Conservation (phyloP, 1,140 invertebrate species). For the Brevipalpus yothersi region DNA sequence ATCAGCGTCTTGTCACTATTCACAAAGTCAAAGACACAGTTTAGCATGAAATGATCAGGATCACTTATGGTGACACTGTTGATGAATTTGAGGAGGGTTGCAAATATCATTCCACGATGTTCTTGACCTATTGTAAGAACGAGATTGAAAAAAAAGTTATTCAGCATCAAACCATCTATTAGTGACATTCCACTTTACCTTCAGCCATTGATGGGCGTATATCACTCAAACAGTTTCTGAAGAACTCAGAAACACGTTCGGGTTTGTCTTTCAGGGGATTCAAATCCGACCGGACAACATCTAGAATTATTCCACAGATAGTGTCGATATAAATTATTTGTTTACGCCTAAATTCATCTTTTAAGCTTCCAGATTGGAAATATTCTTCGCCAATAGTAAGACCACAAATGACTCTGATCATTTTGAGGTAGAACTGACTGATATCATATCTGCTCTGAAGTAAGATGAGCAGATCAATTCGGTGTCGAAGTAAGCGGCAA, state of each 20-base stretch:
- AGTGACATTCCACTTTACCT: not conserved
- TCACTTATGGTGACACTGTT: not conserved
- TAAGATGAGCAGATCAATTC: not conserved
- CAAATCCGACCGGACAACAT: not conserved
- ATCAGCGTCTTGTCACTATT: not conserved
- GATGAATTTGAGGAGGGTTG: not conserved
- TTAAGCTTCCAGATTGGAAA: not conserved
- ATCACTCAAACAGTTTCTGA: not conserved
- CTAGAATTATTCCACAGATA: not conserved
- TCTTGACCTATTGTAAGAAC: not conserved
- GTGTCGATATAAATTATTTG: not conserved
- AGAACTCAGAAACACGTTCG: not conserved
- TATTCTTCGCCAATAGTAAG: not conserved
- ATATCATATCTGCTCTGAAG: not conserved
- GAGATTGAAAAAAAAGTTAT: not conserved
- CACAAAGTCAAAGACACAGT: not conserved
- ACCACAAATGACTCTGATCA: not conserved
- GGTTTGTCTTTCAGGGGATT: not conserved
- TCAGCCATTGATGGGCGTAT: not conserved
- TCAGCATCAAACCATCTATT: not conserved
- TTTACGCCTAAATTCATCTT: not conserved
- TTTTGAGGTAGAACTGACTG: not conserved
- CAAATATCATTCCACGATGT: not conserved
- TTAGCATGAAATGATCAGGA: not conserved
- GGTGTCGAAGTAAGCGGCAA: not conserved